Evolutionary conservation across 2,113 vertebrate genomes (phyloP), one percentile per base, ranked within the genome.

Genomic region (Colinus virginianus): DNA sequence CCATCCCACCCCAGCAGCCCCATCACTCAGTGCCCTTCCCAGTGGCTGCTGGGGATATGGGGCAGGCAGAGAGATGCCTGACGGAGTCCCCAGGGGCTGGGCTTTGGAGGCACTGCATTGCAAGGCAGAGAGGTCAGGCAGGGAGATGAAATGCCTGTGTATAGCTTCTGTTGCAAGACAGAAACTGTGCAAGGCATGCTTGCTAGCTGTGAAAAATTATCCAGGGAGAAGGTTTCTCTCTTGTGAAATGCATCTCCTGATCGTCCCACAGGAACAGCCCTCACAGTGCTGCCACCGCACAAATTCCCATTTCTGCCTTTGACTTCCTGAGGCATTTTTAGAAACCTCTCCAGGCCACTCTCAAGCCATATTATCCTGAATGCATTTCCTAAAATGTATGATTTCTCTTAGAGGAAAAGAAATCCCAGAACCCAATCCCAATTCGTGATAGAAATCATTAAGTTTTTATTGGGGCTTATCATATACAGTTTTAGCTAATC

Each of bases 131-230:
- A 83, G 87, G 69, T 75, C 93, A 90, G 38, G 51, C 14, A 80
- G 28, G 79, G 76, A 93, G 74, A 77, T 42, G 38, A 32, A 71
- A 51, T 51, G 55, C 85, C 28, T 1, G 1, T 28, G 4, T 49
- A 42, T 46, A 51, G 48, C 46, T 85, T 83, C 68, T 93, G 82
- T 93, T 78, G 90, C 82, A 96, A 93, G 53, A 74, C 59, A 94
- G 82, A 96, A 92, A 82, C 84, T 95, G 67, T 51, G 91, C 75
- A 89, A 85, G 77, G 59, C 66, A 84, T 81, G 69, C 30, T 80
- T 90, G 51, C 77, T 86, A 64, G 72, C 72, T 90, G 63, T 36
- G 90, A 56, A 81, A 88, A 91, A 67, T 43, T 71, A 64, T 42
- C 62, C 17, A 3, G 69, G 58, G 43, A 92, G 58, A 78, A 87